phyloP scores from a whole-genome alignment of 2,797 vertebrate genomes.

The Eurystomus glaucurus region DNA sequence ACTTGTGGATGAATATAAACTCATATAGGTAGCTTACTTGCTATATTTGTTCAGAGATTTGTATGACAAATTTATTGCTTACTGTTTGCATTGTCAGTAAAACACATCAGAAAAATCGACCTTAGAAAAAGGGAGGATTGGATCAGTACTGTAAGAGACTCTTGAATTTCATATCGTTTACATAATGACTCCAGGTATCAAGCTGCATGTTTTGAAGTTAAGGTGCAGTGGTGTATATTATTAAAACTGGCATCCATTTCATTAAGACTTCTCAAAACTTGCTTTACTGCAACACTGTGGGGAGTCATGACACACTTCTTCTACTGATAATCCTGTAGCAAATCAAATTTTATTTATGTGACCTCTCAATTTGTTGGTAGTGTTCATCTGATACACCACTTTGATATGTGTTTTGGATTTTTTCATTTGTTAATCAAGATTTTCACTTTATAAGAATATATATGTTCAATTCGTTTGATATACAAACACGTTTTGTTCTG shows the following conservation, averaged over 20 bases:
- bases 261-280: background rate
- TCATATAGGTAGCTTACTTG: background rate
- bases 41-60: background rate
- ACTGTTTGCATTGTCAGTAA: background rate
- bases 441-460: background rate
- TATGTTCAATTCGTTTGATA: background rate
- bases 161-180: background rate
- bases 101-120: background rate
- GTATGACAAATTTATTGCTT: background rate
- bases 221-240: too few species aligned
- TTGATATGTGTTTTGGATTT: background rate
- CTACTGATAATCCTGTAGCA: background rate
- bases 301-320: background rate
- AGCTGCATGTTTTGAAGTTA: background rate
- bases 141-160: background rate
- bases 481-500: background rate
- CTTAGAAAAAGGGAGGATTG: background rate
- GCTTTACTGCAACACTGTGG: background rate
- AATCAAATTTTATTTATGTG: background rate
- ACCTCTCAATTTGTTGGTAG: background rate
- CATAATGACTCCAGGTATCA: background rate
- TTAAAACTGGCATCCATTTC: background rate
- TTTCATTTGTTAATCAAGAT: background rate
- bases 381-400: background rate
- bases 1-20: background rate